These are phyloP conservation scores for Augochlorella aurata DNA, from an alignment of 2,888 invertebrate species.

Conservation along the genomic window DNA sequence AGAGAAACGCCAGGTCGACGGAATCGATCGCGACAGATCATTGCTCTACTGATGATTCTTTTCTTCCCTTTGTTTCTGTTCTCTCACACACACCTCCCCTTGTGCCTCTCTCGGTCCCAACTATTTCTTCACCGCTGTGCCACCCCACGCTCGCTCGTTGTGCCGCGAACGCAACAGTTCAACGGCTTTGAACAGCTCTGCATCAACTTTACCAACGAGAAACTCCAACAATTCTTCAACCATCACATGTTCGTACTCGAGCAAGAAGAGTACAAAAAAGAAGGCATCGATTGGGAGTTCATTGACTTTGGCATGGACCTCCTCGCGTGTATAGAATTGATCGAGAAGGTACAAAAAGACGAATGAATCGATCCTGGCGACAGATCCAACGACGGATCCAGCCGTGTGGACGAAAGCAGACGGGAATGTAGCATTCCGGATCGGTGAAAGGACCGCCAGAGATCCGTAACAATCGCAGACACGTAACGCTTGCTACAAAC, in stretches of 20 bases:
- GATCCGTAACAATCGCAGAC: constrained; percentile 33
- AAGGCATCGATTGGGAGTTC: constrained; percentile 96
- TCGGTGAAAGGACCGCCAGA: constrained; percentile 24
- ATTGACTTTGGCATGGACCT: constrained; percentile 97
- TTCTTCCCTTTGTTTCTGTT: too few relatives aligned
- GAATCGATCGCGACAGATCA: too few relatives aligned
- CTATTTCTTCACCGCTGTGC: too few relatives aligned
- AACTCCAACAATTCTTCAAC: constrained; percentile 97
- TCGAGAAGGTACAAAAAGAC: constrained; percentile 90
- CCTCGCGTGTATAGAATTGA: constrained; percentile 96
- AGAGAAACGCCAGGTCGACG: too few relatives aligned
- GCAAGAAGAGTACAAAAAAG: constrained; percentile 95
- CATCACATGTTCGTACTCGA: constrained; percentile 97
- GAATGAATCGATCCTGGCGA: constrained; percentile 57
- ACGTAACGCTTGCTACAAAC: constrained; percentile 46
- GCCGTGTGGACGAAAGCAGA: constrained; percentile 18
- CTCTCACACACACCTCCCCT: too few relatives aligned
- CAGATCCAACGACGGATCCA: constrained; percentile 49
- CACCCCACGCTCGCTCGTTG: too few relatives aligned
- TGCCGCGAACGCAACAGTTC: constrained; percentile 59
- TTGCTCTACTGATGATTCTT: too few relatives aligned
- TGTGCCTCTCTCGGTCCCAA: too few relatives aligned
- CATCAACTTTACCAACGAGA: constrained; percentile 97
- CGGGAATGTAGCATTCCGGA: constrained; percentile 30
- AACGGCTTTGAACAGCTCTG: constrained; percentile 97